Evolutionary conservation across 1,140 invertebrate genomes (phyloP), one percentile per base, ranked within the genome.

Genomic region (Drosophila murphyi): DNA sequence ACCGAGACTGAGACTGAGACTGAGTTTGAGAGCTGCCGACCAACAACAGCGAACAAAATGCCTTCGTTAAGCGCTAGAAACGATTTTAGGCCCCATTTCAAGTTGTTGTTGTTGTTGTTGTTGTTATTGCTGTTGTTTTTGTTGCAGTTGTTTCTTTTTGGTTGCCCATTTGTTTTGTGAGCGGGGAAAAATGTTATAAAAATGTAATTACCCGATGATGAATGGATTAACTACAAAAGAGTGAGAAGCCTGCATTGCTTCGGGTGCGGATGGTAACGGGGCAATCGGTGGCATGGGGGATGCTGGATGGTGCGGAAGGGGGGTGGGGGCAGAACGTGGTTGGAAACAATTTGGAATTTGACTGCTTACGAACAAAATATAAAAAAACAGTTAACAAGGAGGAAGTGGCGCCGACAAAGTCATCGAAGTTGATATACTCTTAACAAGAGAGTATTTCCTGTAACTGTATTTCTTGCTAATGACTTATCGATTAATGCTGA

Each of bases 161-260:
- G 79, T 61, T 87, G 69, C 76, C 83, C 47, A 88, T 87, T 89
- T 88, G 78, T 88, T 83, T 85, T 88, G 80, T 88, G 72, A 88
- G 80, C 81, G 77, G 68, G 73, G 78, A 89, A 90, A 88, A 88
- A 89, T 89, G 86, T 89, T 89, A 89, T 90, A 90, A 90, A 89
- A 90, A 90, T 90, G 86, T 90, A 90, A 90, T 90, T 90, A 88
- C 86, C 87, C 81, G 86, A 90, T 90, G 86, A 90, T 90, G 86
- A 90, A 90, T 90, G 86, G 87, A 89, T 89, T 89, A 89, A 90
- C 85, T 81, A 89, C 85, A 90, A 87, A 85, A 89, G 78, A 85
- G 73, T 80, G 83, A 82, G 76, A 80, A 87, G 76, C 73, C 60
- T 83, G 60, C 80, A 80, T 83, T 69, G 80, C 82, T 69, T 41